These are phyloP conservation scores for Erannis defoliaria DNA, from an alignment of 2,888 invertebrate species.

Conservation along the genomic window DNA sequence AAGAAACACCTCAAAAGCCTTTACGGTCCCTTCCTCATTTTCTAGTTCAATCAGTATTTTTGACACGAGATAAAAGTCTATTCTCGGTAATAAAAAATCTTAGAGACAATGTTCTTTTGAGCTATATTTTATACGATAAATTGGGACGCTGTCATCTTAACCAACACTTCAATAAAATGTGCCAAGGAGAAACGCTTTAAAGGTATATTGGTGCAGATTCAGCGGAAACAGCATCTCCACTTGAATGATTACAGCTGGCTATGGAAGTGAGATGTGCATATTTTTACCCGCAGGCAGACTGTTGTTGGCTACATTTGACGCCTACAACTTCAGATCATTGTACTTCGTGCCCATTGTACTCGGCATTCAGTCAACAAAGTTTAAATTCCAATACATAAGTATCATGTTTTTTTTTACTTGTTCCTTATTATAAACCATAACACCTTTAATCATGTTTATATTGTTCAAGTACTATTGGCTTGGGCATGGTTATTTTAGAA, in stretches of 20 bases:
- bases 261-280: slow-evolving; percentile 46
- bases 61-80: background rate
- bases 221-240: slow-evolving; percentile 25
- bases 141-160: background rate
- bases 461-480: no score
- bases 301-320: slow-evolving; percentile 28
- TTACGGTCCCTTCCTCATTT: background rate
- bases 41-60: background rate
- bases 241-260: slow-evolving; percentile 48
- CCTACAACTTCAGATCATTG: slow-evolving; percentile 43
- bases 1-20: background rate
- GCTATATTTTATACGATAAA: background rate
- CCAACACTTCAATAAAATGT: slow-evolving; percentile 24
- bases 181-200: slow-evolving; percentile 11
- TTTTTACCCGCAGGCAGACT: slow-evolving; percentile 39
- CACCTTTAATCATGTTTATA: no score
- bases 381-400: no score
- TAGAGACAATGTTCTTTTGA: background rate
- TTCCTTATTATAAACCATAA: no score
- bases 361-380: slow-evolving; percentile 26
- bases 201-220: slow-evolving; percentile 10
- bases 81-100: background rate
- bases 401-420: no score
- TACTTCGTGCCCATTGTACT: slow-evolving; percentile 31
- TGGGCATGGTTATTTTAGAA: no score